phyloP scores from a whole-genome alignment of 1,140 invertebrate species.

The Rhopalosiphum padi region DNA sequence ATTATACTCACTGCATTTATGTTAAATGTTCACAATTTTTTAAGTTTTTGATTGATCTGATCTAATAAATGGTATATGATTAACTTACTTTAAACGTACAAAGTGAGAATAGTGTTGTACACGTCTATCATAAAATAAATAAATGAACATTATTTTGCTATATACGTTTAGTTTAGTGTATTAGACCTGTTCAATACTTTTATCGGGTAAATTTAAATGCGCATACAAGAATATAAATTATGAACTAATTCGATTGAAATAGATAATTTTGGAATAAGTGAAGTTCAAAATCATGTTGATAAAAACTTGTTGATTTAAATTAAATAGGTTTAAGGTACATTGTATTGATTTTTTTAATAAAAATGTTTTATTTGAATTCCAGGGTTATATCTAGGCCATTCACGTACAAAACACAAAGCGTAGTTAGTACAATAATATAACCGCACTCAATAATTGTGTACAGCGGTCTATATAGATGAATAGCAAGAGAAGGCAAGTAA shows the following conservation, averaged over 20 bases:
- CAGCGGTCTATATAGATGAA: conserved; percentile 26
- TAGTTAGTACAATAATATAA: background rate
- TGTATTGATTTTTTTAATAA: background rate
- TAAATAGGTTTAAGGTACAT: background rate
- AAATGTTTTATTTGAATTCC: background rate
- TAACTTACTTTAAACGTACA: too few relatives aligned
- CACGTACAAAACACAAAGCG: background rate
- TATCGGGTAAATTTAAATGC: background rate
- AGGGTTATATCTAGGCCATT: background rate
- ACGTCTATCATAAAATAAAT: background rate
- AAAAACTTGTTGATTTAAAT: background rate
- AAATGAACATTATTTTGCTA: background rate
- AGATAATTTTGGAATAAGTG: background rate
- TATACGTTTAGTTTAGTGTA: background rate
- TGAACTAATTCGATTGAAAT: background rate
- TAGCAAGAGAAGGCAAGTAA: conserved; percentile 33
- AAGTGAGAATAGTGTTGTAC: too few relatives aligned
- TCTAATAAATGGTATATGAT: background rate
- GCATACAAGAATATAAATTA: too few relatives aligned
- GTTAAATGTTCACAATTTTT: background rate
- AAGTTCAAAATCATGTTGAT: background rate
- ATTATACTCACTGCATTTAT: background rate
- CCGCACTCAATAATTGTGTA: background rate
- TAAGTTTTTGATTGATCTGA: background rate
- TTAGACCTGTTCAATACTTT: background rate